A percentile compares a stretch with the other conserved stretches of the same genome.
These are phyloP conservation scores for Diadumene lineata DNA, from an alignment of 92 coral and sea anemone species.

Conservation along the genomic window DNA sequence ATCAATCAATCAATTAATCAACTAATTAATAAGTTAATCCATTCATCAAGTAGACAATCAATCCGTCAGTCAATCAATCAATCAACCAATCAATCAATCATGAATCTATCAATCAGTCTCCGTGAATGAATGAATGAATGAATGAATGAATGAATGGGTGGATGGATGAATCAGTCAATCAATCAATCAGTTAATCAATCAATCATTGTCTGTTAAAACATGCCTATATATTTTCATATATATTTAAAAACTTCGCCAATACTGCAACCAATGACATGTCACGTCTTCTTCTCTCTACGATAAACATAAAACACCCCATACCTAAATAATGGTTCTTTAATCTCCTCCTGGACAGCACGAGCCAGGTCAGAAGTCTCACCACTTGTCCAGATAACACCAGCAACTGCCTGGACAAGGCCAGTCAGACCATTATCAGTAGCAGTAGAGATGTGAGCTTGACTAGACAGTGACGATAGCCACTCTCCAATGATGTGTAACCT, in stretches of 20 bases:
- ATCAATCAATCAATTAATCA: neutral
- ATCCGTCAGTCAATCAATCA: neutral
- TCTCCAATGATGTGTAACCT: slow-evolving; percentile 43
- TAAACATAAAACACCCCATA: slow-evolving; percentile 12
- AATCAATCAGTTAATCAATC: neutral
- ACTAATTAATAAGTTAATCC: neutral
- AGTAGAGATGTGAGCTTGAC: slow-evolving; percentile 9
- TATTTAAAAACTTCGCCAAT: no score
- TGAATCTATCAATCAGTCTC: neutral
- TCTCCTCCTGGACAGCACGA: slow-evolving; percentile 33
- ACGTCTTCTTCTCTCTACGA: neutral
- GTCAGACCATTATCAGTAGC: slow-evolving; percentile 32
- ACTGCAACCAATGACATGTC: no score
- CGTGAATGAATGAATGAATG: no score
- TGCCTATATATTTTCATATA: no score
- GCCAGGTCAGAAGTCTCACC: slow-evolving; percentile 42
- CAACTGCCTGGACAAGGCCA: slow-evolving; percentile 76
- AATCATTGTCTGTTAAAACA: neutral
- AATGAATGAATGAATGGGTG: no score
- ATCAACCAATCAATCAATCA: neutral
- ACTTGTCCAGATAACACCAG: slow-evolving; percentile 77
- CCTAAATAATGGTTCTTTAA: slow-evolving; percentile 80
- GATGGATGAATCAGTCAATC: no score
- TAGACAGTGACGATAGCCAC: slow-evolving; percentile 39
- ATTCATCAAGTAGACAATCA: neutral